Evolutionary conservation across 2,113 vertebrate species (phyloP), one percentile per base, ranked within the genome.

Genomic region (Crotalus helleri): DNA sequence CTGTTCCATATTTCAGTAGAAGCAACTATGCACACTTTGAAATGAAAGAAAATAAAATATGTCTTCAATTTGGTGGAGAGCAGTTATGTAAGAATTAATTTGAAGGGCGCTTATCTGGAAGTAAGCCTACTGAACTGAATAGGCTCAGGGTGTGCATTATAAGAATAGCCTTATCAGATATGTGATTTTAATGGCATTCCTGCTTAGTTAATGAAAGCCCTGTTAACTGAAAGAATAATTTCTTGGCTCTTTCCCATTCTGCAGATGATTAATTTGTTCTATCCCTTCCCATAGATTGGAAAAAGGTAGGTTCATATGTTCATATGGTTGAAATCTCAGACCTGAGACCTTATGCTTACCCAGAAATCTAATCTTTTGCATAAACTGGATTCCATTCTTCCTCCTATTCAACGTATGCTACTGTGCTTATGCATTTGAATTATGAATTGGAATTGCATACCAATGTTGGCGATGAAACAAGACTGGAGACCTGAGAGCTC

Each of bases 1-100:
- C 88, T 26, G 23, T 54, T 93, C 64, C 92, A 93, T 33, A 23
- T 90, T 89, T 57, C 81, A 54, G 55, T 54, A 57, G 92, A 93
- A 87, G 24, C 19, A 89, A 90, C 44, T 44, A 46, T 86, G 46
- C 55, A 86, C n/a, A 59, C 54, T 90, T 29, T 54, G 74, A 61
- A 90, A 93, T 90, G 92, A 90, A 90, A 90, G 7, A 21, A 26
- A 57, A 46, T 21, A 93, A 90, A 90, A 93, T 44, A 39, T 11
- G 19, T 64, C 49, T 81, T 53, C 49, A 53, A 53, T 92, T 24
- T 39, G 12, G 74, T 86, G 39, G 24, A 64, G 85, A 90, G 74
- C 23, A 90, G 55, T 89, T 93, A 46, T 81, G 54, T 26, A 86
- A 58, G 46, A 81, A 85, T 87, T 85, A 90, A 69, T 51, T 29